Percentiles rank a stretch among this genome's conserved stretches.
phyloP scores from a whole-genome alignment of 2,113 vertebrate species.

The Xenopus laevis region DNA sequence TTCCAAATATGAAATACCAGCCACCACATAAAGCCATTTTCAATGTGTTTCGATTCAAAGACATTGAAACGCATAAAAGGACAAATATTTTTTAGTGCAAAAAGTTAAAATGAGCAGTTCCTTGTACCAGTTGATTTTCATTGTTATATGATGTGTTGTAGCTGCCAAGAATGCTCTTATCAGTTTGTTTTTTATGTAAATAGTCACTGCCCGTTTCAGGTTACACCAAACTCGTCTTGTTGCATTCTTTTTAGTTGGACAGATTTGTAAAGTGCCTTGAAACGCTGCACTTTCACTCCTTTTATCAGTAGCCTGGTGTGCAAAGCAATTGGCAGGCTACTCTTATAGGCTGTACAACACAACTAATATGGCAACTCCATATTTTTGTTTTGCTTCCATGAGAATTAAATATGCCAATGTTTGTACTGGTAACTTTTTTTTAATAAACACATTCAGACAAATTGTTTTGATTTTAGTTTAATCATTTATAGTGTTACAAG shows the following conservation, averaged over 20 bases:
- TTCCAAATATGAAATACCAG: no score
- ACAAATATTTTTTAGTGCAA: no score
- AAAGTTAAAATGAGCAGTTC: no score
- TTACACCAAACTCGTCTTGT: not conserved
- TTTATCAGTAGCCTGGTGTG: constrained; percentile 21
- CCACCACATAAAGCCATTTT: no score
- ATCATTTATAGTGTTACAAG: constrained; percentile 48
- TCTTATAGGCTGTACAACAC: no score
- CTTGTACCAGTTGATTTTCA: no score
- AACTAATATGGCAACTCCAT: not conserved
- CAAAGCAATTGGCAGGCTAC: no score
- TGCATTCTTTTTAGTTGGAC: constrained; percentile 57
- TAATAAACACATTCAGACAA: constrained; percentile 62
- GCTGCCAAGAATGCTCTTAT: not conserved
- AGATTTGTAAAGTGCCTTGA: constrained; percentile 68
- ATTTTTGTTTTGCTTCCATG: constrained; percentile 4
- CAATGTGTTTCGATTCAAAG: no score
- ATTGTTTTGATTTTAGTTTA: not conserved
- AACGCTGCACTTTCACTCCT: constrained; percentile 73
- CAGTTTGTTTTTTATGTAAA: not conserved
- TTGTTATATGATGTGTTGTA: no score
- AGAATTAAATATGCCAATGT: constrained; percentile 64
- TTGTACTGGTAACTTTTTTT: constrained; percentile 66
- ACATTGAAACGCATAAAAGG: no score
- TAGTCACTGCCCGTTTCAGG: not conserved